These are phyloP conservation scores for Megathymus violae DNA, from an alignment of 1,140 invertebrate genomes.

Conservation along the genomic window DNA sequence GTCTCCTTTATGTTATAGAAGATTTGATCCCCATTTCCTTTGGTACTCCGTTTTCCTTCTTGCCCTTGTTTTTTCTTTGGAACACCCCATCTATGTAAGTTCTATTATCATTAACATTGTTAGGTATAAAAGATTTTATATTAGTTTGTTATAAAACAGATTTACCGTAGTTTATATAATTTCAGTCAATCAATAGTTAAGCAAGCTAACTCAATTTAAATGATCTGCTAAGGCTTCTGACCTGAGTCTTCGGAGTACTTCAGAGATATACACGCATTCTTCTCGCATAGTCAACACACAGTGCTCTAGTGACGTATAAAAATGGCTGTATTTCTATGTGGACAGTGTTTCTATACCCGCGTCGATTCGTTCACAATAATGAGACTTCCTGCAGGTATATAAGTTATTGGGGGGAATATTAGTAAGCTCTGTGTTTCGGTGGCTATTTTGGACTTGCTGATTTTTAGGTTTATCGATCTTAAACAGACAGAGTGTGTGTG, in stretches of 20 bases:
- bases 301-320: not conserved
- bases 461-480: too few relatives aligned
- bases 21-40: too few relatives aligned
- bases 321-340: slow-evolving; percentile 22
- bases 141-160: not conserved
- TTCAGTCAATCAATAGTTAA: not conserved
- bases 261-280: slow-evolving; percentile 9
- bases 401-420: too few relatives aligned
- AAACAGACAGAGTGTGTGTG: too few relatives aligned
- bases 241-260: not conserved
- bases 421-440: too few relatives aligned
- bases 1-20: too few relatives aligned
- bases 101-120: too few relatives aligned
- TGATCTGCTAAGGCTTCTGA: slow-evolving; percentile 14
- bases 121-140: too few relatives aligned
- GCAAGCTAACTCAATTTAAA: slow-evolving; percentile 9
- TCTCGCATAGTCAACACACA: not conserved
- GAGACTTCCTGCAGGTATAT: slow-evolving; percentile 18
- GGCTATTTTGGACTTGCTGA: too few relatives aligned
- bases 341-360: slow-evolving; percentile 21
- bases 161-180: not conserved
- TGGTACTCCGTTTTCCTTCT: too few relatives aligned
- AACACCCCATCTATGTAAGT: too few relatives aligned
- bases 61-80: too few relatives aligned
- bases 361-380: slow-evolving; percentile 28